These are phyloP conservation scores for Blastomussa wellsi DNA, from an alignment of 92 coral and sea anemone species.

Conservation along the genomic window DNA sequence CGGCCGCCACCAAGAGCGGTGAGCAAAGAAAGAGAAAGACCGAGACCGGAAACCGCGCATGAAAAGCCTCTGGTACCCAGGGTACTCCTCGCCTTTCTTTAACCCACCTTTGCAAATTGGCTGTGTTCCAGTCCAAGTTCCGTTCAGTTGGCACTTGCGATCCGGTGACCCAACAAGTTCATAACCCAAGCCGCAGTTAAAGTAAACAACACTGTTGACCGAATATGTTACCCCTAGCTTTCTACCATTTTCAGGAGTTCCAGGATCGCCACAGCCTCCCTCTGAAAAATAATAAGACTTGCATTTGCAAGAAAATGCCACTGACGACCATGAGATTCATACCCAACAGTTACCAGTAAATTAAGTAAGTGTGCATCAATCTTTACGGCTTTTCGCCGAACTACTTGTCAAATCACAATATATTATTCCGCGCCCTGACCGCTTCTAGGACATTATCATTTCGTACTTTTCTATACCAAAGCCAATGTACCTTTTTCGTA, in stretches of 20 bases:
- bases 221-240: conserved; percentile 59
- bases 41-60: too few relatives aligned
- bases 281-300: background rate
- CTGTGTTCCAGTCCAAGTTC: conserved; percentile 87
- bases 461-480: background rate
- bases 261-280: conserved; percentile 77
- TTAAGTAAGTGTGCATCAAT: background rate
- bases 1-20: too few relatives aligned
- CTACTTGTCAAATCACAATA: background rate
- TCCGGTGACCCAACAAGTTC: conserved; percentile 69
- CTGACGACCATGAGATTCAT: too few relatives aligned
- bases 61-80: too few relatives aligned
- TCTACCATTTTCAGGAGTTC: conserved; percentile 60
- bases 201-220: conserved; percentile 49
- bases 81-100: too few relatives aligned
- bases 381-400: too few relatives aligned
- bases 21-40: too few relatives aligned
- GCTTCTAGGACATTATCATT: background rate
- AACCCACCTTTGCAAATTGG: conserved; percentile 66
- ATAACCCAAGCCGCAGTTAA: conserved; percentile 75
- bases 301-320: background rate
- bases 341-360: background rate
- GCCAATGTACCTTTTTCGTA: background rate
- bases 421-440: background rate
- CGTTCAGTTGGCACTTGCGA: conserved; percentile 72